A percentile compares a stretch with the other conserved stretches of the same genome.
phyloP scores from a whole-genome alignment of 2,113 vertebrate species.

The Machaerirhynchus nigripectus region DNA sequence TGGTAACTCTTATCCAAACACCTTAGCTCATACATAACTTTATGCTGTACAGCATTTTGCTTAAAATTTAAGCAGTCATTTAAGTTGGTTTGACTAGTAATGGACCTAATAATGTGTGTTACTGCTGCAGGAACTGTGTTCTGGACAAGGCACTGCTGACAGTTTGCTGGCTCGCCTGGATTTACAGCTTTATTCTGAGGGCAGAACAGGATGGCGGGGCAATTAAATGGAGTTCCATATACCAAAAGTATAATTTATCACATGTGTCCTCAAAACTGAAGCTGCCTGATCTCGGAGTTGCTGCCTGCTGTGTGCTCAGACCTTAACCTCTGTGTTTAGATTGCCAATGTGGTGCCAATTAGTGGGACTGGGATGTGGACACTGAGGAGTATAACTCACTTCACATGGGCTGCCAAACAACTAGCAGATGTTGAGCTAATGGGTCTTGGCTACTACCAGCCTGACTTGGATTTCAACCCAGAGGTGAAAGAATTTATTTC shows the following conservation, averaged over 20 bases:
- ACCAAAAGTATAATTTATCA: constrained; percentile 2
- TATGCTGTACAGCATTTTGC: neutral
- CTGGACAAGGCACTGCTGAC: neutral
- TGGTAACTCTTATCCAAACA: neutral
- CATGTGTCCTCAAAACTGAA: neutral
- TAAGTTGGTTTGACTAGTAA: neutral
- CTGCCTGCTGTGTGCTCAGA: neutral
- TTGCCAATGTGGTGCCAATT: constrained; percentile 54
- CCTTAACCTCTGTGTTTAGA: constrained; percentile 39
- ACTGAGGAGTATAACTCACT: constrained; percentile 12
- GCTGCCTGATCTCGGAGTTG: neutral
- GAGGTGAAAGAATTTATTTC: constrained; percentile 49
- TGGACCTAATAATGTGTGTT: neutral
- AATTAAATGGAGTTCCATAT: neutral
- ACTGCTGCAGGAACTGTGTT: neutral
- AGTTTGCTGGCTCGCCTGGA: neutral
- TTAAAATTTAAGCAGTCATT: neutral
- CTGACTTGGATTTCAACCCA: constrained; percentile 43
- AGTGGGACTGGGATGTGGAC: constrained; percentile 15
- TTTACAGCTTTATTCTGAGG: neutral
- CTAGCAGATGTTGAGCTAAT: constrained; percentile 53
- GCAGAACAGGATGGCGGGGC: neutral
- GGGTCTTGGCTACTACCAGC: constrained; percentile 43
- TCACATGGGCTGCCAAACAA: constrained; percentile 21
- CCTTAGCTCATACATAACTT: neutral